phyloP scores from a whole-genome alignment of 2,888 invertebrate species.

The Cheilosia vulpina region DNA sequence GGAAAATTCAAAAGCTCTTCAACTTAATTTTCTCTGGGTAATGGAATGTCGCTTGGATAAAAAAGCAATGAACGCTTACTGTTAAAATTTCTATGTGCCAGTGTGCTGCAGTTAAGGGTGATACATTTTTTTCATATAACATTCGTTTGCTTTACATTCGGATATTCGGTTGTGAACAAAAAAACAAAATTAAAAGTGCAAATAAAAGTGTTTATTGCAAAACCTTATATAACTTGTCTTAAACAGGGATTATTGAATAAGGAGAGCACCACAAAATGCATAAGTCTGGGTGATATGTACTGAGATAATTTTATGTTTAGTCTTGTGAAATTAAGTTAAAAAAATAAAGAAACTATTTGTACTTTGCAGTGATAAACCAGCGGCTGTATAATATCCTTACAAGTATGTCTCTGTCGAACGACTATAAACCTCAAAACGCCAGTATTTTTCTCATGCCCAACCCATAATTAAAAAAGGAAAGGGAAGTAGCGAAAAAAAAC shows the following conservation, averaged over 20 bases:
- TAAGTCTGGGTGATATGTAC: neutral
- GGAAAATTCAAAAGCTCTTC: conserved; percentile 38
- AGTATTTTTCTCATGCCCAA: conserved; percentile 38
- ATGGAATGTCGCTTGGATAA: conserved; percentile 43
- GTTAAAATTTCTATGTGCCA: conserved; percentile 48
- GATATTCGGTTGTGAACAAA: conserved; percentile 80
- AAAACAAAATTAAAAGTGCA: neutral
- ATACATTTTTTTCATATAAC: conserved; percentile 68
- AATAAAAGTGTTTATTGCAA: conserved; percentile 18
- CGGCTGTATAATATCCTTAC: neutral
- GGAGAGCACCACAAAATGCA: neutral
- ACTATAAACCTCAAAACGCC: neutral
- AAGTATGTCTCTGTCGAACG: neutral
- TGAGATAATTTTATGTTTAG: neutral
- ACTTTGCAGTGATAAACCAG: neutral
- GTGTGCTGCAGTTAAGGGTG: conserved; percentile 50
- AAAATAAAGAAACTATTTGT: neutral
- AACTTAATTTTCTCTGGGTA: conserved; percentile 35
- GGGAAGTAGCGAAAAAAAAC: neutral
- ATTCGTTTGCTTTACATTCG: conserved; percentile 80
- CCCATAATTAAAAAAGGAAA: conserved; percentile 26
- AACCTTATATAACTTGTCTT: conserved; percentile 18
- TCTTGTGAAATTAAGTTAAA: neutral
- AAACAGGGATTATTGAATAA: neutral
- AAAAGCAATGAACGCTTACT: conserved; percentile 44